Evolutionary conservation across 2,797 vertebrate genomes (phyloP).

Genomic region (Muraenolepis orangiensis): DNA sequence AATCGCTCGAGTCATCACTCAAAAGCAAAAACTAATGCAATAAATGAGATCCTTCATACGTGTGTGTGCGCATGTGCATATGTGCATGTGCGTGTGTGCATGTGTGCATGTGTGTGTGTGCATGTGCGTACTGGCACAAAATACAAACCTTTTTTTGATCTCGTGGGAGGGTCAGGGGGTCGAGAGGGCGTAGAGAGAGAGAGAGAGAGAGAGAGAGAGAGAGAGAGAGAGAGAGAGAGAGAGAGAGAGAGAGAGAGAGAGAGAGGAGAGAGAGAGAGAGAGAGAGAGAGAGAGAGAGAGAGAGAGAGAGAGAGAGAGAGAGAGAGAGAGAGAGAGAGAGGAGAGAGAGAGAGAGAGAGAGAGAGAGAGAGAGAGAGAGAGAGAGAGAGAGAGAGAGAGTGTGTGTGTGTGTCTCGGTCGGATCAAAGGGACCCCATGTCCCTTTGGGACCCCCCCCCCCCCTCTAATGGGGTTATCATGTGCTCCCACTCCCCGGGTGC

Average conservation of each 20-base stretch:
- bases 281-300: no score
- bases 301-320: no score
- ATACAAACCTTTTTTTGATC: not conserved
- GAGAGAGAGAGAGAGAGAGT: no score
- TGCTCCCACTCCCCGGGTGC: constrained; percentile 52
- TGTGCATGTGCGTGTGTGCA: not conserved
- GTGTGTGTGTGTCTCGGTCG: no score
- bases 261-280: no score
- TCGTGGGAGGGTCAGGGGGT: not conserved
- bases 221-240: no score
- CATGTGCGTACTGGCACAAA: not conserved
- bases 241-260: no score
- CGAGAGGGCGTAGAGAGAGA: constrained; percentile 24
- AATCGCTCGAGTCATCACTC: not conserved
- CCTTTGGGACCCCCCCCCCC: constrained; percentile 7
- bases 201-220: no score
- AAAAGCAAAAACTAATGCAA: not conserved
- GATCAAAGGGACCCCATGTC: constrained; percentile 44
- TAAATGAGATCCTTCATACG: not conserved
- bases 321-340: no score
- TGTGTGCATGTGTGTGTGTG: not conserved
- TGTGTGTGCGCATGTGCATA: not conserved
- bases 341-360: no score
- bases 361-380: no score
- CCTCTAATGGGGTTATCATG: constrained; percentile 61